Percentiles rank a stretch among this genome's conserved stretches.
Conservation (phyloP, 2,797 vertebrate species). For the Sphenodon punctatus region DNA sequence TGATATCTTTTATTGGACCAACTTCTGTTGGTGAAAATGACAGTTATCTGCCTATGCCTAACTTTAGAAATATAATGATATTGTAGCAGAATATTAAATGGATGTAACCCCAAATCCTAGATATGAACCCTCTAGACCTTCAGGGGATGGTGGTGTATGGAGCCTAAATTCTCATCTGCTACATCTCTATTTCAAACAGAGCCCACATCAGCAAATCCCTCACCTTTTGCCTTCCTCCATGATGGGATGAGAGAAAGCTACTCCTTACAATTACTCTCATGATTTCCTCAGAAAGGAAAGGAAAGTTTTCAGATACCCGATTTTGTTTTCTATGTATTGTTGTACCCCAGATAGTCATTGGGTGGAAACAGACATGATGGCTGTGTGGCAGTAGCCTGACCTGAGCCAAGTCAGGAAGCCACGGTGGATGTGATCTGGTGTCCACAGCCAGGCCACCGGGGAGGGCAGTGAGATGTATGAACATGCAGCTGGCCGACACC, state of each 20-base stretch:
- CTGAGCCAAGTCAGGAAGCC: no score
- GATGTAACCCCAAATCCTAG: neutral
- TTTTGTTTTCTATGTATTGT: no score
- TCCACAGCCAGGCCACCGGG: no score
- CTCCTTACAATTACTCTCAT: neutral
- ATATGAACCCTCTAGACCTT: rapidly evolving
- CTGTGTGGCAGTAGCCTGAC: no score
- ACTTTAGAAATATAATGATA: neutral
- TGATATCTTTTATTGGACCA: no score
- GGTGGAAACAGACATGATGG: no score
- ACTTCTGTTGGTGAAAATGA: no score
- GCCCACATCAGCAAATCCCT: neutral
- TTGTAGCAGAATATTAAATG: neutral
- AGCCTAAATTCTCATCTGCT: neutral
- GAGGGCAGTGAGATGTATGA: no score
- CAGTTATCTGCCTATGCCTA: neutral
- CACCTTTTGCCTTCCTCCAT: neutral
- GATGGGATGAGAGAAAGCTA: neutral
- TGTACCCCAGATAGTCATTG: no score
- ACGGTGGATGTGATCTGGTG: no score
- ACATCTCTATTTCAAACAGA: neutral
- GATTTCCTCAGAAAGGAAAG: neutral
- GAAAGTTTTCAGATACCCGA: neutral
- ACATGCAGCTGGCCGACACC: no score
- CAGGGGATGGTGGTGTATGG: neutral